Base-by-base conservation (phyloP, 2,113 vertebrate species). In the Climacteris rufus region DNA sequence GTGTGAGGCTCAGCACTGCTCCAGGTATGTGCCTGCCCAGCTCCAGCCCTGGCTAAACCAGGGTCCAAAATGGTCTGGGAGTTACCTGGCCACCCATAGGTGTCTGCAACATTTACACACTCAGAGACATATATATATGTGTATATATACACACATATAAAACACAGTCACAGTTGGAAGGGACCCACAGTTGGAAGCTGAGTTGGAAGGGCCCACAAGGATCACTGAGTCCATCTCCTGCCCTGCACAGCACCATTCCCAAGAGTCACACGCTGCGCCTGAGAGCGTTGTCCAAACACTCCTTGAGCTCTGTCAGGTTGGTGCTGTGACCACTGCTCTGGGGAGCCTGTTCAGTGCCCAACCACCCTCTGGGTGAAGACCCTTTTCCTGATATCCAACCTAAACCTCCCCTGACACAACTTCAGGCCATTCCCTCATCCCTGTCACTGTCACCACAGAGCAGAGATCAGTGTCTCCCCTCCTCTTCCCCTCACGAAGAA, bases 61-160 rank as follows among this genome's bases (percentile, higher is more conserved):
- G 54, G 10, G 20, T 33, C 65, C 63, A 52, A 16, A 39, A 35
- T 16, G 6, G 1, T 0, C 0, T 25, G 35, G 57, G 44, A 69
- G 31, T 68, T 37, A 39, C 4, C 39, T 75, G 69, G 60, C 5
- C 39, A 21, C 39, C 20, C 53, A 15, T 0, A 7, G 35, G 11
- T 47, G 12, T 53, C 71, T 72, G 24, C 68, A 65, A 2, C 9
- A 2, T 33, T 8, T 22, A 3, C 5, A 23, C 42, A 42, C 42
- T 15, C 42, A 42, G 13, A 42, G 13, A 42, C 42, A 27, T 28
- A 20, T 19, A 9, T 5, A 30, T 11, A 33, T 10, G 11, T 6
- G 31, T 5, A 24, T 20, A 44, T 11, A 11, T 1, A 16, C 15
- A 4, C 5, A 33, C 17, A 47, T 18, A 28, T 8, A 16, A n/a